phyloP scores from a whole-genome alignment of 2,113 vertebrate genomes.

The Eulemur macaco region DNA sequence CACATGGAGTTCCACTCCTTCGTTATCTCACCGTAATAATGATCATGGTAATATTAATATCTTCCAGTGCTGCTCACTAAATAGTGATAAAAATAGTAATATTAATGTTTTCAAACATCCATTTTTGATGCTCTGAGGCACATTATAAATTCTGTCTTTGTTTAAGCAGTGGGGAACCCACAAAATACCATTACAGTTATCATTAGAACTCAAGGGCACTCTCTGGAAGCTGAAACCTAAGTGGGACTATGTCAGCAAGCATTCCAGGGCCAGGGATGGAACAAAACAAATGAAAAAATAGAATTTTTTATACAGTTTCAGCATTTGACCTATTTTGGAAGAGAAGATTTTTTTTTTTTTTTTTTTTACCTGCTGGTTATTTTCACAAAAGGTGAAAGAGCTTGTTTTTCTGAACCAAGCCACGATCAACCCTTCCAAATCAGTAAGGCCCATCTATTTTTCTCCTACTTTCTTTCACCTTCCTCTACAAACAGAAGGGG shows the following conservation, averaged over 20 bases:
- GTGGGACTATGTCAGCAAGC: constrained; percentile 64
- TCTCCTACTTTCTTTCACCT: neutral
- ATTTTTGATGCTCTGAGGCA: constrained; percentile 72
- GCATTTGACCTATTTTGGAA: constrained; percentile 56
- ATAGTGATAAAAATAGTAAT: constrained; percentile 83
- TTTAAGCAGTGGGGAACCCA: constrained; percentile 77
- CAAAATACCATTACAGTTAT: constrained; percentile 73
- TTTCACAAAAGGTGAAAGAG: neutral
- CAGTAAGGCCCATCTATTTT: neutral
- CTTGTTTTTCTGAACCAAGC: neutral
- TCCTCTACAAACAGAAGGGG: neutral
- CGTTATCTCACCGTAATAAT: constrained; percentile 80
- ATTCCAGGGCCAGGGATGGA: constrained; percentile 44
- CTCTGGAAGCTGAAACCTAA: constrained; percentile 54
- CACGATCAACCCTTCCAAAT: neutral
- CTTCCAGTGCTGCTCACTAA: constrained; percentile 83
- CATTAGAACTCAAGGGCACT: constrained; percentile 80
- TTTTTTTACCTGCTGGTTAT: neutral
- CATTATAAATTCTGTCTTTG: constrained; percentile 81
- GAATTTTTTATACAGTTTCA: constrained; percentile 33
- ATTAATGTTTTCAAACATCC: constrained; percentile 81
- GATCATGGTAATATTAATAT: constrained; percentile 81
- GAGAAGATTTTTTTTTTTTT: neutral
- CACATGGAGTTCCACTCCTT: constrained; percentile 74
- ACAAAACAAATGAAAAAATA: constrained; percentile 37